Conservation (phyloP, 2,797 vertebrate species). For the Syndactyla subalaris region DNA sequence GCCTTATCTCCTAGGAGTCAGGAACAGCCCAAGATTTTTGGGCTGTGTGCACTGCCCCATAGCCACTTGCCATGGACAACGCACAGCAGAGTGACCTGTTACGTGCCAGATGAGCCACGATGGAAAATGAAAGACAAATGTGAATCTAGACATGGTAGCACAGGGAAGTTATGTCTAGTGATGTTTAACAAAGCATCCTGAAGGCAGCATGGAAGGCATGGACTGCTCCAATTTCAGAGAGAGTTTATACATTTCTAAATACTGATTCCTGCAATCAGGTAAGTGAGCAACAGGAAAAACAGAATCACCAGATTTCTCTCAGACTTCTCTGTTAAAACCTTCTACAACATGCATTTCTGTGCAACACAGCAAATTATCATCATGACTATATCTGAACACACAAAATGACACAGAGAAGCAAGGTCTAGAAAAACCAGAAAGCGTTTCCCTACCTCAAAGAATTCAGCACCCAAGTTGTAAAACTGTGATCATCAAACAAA, state of each 20-base stretch:
- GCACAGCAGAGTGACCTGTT: not conserved
- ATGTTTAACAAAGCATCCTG: not conserved
- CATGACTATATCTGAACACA: not conserved
- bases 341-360: not conserved
- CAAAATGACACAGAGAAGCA: not conserved
- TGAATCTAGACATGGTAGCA: not conserved
- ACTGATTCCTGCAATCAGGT: not conserved
- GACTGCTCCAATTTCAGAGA: not conserved
- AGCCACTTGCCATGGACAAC: not conserved
- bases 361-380: not conserved
- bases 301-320: not conserved
- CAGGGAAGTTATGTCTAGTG: not conserved
- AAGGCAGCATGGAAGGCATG: not conserved
- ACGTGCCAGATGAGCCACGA: not conserved
- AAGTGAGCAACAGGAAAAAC: not conserved
- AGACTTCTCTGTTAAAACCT: not conserved
- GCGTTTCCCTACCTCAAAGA: not conserved
- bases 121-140: not conserved
- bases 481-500: not conserved
- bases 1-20: not conserved
- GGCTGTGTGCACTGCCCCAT: not conserved
- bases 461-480: not conserved
- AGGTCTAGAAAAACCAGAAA: not conserved
- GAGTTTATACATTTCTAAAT: not conserved
- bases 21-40: not conserved